Percentiles rank a stretch among this genome's conserved stretches.
These are phyloP conservation scores for Colletes latitarsis DNA, from an alignment of 1,140 invertebrate genomes.

Conservation along the genomic window DNA sequence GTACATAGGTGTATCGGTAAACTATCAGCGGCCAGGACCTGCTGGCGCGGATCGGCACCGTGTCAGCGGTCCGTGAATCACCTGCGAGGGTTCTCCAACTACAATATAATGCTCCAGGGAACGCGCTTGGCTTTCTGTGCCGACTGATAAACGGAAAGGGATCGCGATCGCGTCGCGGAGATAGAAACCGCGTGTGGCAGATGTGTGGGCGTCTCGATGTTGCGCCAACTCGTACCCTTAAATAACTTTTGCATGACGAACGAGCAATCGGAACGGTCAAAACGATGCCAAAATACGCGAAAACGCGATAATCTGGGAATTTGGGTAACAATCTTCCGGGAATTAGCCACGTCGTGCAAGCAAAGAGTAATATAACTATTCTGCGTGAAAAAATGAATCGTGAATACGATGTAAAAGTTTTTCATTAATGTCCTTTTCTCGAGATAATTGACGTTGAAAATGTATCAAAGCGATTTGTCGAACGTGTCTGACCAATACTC, in stretches of 20 bases:
- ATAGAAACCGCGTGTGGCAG: constrained; percentile 40
- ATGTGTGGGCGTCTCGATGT: constrained; percentile 35
- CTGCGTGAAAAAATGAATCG: too few relatives aligned
- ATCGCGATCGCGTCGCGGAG: constrained; percentile 36
- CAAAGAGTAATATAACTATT: too few relatives aligned
- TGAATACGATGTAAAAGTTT: too few relatives aligned
- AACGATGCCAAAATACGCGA: background rate
- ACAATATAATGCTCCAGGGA: constrained; percentile 46
- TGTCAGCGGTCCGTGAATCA: constrained; percentile 57
- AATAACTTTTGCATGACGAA: constrained; percentile 21
- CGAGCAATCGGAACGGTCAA: background rate
- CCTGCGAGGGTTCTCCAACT: constrained; percentile 54
- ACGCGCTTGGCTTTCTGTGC: constrained; percentile 1
- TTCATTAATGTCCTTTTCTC: too few relatives aligned
- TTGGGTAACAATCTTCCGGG: background rate
- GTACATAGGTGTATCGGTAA: constrained; percentile 38
- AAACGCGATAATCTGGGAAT: background rate
- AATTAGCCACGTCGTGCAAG: background rate
- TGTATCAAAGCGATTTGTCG: too few relatives aligned
- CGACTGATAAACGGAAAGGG: constrained; percentile 37
- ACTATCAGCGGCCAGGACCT: constrained; percentile 43
- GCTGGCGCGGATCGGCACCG: constrained; percentile 19
- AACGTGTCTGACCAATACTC: too few relatives aligned
- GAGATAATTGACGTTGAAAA: too few relatives aligned
- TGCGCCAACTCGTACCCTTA: constrained; percentile 15